phyloP scores from a whole-genome alignment of 2,888 invertebrate genomes.

The Coenonympha arcania region DNA sequence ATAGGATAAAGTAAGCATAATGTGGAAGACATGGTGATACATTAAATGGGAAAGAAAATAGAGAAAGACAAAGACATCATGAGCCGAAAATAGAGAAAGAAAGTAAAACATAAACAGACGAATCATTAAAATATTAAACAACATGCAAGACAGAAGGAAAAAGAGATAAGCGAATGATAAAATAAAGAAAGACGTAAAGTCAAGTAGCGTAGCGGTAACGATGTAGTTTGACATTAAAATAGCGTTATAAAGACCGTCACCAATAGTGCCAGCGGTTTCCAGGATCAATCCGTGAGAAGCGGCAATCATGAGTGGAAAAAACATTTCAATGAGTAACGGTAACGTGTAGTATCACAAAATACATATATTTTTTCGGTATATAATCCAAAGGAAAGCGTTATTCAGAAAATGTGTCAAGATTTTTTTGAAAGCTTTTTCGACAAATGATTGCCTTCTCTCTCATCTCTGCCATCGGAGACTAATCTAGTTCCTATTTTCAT shows the following conservation, averaged over 20 bases:
- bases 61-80: not conserved
- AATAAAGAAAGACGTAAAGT: conserved; percentile 32
- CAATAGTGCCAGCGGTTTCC: conserved; percentile 70
- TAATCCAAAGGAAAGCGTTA: conserved; percentile 47
- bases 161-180: not conserved
- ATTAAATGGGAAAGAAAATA: conserved; percentile 16
- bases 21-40: no score
- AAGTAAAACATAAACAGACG: not conserved
- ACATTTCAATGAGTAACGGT: conserved; percentile 64
- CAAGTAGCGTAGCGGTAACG: conserved; percentile 56
- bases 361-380: conserved; percentile 30
- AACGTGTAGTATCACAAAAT: conserved; percentile 34
- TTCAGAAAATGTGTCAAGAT: conserved; percentile 83
- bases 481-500: conserved; percentile 49
- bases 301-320: conserved; percentile 75
- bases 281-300: conserved; percentile 69
- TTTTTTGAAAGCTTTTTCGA: conserved; percentile 74
- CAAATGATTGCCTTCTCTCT: conserved; percentile 70
- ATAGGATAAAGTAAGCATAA: not conserved
- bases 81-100: not conserved
- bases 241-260: conserved; percentile 44
- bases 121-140: not conserved
- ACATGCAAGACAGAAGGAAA: not conserved
- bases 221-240: conserved; percentile 26
- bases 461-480: conserved; percentile 39